Conservation (phyloP, 2,888 invertebrate genomes). For the Chymomyza procnemis region DNA sequence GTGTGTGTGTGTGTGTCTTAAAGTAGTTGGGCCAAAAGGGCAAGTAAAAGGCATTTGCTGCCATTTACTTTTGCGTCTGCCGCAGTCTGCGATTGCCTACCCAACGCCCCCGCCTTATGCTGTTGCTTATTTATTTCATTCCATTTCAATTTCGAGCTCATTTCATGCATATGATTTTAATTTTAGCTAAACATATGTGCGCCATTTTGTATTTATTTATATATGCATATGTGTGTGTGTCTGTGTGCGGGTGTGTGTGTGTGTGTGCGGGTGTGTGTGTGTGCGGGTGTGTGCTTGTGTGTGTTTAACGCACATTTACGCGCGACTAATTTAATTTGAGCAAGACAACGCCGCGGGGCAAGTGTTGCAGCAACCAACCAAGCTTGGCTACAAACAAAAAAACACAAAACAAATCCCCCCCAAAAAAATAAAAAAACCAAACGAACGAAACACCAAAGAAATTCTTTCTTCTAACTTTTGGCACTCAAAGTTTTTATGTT, state of each 20-base stretch:
- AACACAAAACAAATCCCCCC: too few species aligned
- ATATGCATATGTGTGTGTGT: neutral
- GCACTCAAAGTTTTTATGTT: too few species aligned
- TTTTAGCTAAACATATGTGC: constrained; percentile 47
- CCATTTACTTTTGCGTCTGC: neutral
- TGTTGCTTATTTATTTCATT: constrained; percentile 60
- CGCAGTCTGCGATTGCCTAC: constrained; percentile 15
- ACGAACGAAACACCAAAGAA: too few species aligned
- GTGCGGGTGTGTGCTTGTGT: neutral
- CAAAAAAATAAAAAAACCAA: too few species aligned
- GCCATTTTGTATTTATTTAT: neutral
- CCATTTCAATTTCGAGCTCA: constrained; percentile 70
- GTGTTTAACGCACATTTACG: constrained; percentile 1
- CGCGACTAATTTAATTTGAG: constrained; percentile 4
- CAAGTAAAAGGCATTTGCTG: neutral
- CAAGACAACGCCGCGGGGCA: neutral
- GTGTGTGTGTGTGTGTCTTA: neutral
- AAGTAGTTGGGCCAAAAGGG: neutral
- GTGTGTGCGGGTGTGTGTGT: too few species aligned
- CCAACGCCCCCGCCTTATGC: neutral
- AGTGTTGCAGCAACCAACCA: neutral
- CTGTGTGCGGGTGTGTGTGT: neutral
- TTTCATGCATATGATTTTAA: constrained; percentile 71
- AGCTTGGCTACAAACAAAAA: neutral
- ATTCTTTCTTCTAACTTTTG: too few species aligned